A percentile compares a stretch with the other conserved stretches of the same genome.
phyloP scores from a whole-genome alignment of 92 coral and sea anemone genomes.

The Epizoanthus fatuus region DNA sequence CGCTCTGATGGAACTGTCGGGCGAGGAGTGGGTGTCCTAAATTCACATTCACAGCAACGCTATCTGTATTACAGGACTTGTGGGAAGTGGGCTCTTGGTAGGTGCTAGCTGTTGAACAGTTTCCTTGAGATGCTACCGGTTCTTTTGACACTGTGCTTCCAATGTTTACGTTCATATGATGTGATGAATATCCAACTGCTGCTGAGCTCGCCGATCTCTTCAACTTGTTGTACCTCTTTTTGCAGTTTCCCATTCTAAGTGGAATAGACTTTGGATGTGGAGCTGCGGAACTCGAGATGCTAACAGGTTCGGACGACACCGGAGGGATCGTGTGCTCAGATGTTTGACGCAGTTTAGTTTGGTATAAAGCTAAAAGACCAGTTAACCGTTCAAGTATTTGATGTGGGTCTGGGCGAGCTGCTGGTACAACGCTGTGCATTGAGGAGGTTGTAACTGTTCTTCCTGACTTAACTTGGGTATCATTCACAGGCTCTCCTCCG shows the following conservation, averaged over 20 bases:
- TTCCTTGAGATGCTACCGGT: not conserved
- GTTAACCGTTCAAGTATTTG: constrained; percentile 22
- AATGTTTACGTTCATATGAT: not conserved
- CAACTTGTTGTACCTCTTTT: constrained; percentile 4
- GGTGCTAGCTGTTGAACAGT: not conserved
- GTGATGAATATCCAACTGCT: not conserved
- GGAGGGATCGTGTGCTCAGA: not conserved
- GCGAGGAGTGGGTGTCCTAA: not conserved
- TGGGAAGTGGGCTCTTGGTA: not conserved
- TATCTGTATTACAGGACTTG: not conserved
- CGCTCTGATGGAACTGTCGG: not conserved
- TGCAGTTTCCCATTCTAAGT: constrained; percentile 7
- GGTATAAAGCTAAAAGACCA: constrained; percentile 22
- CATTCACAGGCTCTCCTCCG: not conserved
- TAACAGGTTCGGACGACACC: not conserved
- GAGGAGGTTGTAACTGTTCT: not conserved
- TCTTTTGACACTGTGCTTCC: no score
- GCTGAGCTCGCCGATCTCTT: not conserved
- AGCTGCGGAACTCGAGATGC: not conserved
- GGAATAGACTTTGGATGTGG: not conserved
- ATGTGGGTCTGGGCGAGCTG: not conserved
- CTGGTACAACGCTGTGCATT: not conserved
- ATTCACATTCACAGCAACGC: not conserved
- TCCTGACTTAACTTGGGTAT: not conserved
- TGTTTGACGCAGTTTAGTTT: constrained; percentile 13